These are phyloP conservation scores for Ooceraea biroi DNA, from an alignment of 1,140 invertebrate genomes.

Conservation along the genomic window DNA sequence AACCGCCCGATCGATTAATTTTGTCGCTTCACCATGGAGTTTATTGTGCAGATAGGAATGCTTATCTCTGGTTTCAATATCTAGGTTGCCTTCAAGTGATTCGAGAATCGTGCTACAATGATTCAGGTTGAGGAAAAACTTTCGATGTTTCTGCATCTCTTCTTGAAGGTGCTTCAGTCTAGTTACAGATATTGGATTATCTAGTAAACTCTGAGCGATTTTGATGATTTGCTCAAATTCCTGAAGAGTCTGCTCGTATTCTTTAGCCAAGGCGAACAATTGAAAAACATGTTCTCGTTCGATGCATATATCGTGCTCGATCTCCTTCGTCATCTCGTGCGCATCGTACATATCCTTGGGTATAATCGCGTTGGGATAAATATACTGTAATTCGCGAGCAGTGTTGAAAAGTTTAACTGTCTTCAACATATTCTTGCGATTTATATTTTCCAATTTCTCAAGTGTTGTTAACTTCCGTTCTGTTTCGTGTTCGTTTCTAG, in stretches of 20 bases:
- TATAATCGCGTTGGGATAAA: constrained; percentile 89
- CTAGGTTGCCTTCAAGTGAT: constrained; percentile 93
- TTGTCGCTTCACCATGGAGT: constrained; percentile 90
- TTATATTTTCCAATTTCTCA: constrained; percentile 89
- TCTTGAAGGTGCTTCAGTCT: constrained; percentile 92
- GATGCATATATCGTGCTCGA: constrained; percentile 89
- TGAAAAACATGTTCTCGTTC: constrained; percentile 92
- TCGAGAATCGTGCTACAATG: constrained; percentile 94
- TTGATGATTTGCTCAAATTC: constrained; percentile 94
- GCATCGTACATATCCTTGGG: constrained; percentile 89
- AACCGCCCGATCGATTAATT: constrained; percentile 92
- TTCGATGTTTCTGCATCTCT: constrained; percentile 95
- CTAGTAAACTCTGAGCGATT: constrained; percentile 92
- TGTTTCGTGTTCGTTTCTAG: constrained; percentile 88
- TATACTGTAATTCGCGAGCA: constrained; percentile 87
- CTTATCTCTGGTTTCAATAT: constrained; percentile 91
- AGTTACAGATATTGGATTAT: constrained; percentile 91
- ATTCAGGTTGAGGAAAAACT: constrained; percentile 95
- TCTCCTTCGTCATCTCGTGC: constrained; percentile 89
- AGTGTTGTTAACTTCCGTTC: constrained; percentile 88
- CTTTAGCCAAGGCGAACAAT: constrained; percentile 91
- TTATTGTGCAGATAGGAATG: constrained; percentile 92
- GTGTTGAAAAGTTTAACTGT: constrained; percentile 85
- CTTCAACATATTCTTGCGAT: constrained; percentile 86
- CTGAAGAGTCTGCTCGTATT: constrained; percentile 94